A percentile compares a stretch with the other conserved stretches of the same genome.
These are phyloP conservation scores for Hirtodrosophila histrioides DNA, from an alignment of 2,888 invertebrate species.

Conservation along the genomic window DNA sequence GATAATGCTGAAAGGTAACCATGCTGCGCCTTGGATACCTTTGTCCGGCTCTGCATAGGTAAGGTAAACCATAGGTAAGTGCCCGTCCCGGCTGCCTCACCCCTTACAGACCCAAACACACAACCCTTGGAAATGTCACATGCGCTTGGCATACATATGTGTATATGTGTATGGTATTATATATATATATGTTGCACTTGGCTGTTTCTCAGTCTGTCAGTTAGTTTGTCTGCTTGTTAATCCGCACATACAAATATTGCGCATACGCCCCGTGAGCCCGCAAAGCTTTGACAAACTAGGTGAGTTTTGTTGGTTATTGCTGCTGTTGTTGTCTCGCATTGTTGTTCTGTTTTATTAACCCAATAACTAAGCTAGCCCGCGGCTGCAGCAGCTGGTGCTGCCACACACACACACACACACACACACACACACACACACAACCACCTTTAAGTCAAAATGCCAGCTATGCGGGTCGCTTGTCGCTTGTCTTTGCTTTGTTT, in stretches of 20 bases:
- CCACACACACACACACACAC: background rate
- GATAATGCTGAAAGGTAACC: constrained; percentile 19
- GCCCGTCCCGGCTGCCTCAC: background rate
- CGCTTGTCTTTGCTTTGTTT: constrained; percentile 51
- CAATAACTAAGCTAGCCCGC: constrained; percentile 68
- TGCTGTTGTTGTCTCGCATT: constrained; percentile 31
- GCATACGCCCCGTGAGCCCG: constrained; percentile 49
- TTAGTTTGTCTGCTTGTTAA: constrained; percentile 62
- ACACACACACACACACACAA: background rate
- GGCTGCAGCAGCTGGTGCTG: constrained; percentile 22
- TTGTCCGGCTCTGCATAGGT: constrained; percentile 46
- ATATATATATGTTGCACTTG: constrained; percentile 15
- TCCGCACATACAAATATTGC: constrained; percentile 67
- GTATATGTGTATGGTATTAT: no score
- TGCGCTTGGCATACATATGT: constrained; percentile 30
- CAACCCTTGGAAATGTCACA: constrained; percentile 34
- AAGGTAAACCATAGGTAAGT: constrained; percentile 14
- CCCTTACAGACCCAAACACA: background rate
- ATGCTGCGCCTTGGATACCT: constrained; percentile 66
- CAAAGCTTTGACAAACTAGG: constrained; percentile 55
- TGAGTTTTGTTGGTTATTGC: constrained; percentile 34
- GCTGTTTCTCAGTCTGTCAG: constrained; percentile 26
- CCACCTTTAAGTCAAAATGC: constrained; percentile 63
- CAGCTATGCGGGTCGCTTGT: constrained; percentile 69
- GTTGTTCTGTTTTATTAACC: constrained; percentile 75